Percentiles rank a stretch among this genome's conserved stretches.
Conservation (phyloP, 2,888 invertebrate genomes). For the Gastracanthus pulcherrimus region DNA sequence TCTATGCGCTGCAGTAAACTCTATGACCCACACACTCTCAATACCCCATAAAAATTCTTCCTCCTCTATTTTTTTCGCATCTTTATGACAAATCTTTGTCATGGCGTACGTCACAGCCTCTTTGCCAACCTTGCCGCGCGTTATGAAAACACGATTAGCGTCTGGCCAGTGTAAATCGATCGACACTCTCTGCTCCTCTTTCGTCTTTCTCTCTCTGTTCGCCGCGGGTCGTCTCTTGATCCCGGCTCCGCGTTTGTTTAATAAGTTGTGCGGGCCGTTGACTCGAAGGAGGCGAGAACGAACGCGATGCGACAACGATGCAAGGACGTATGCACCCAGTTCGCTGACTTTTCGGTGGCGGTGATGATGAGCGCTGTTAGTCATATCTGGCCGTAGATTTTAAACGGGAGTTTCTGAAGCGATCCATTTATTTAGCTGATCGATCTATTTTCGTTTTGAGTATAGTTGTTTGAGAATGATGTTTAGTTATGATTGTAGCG, state of each 20-base stretch:
- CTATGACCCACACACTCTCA: too few species aligned
- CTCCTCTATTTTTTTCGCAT: neutral
- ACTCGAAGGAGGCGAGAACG: slow-evolving; percentile 24
- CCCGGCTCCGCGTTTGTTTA: slow-evolving; percentile 34
- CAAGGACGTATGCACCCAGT: slow-evolving; percentile 24
- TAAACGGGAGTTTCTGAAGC: too few species aligned
- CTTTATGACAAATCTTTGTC: neutral
- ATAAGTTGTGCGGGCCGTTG: slow-evolving; percentile 5
- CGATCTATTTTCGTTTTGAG: too few species aligned
- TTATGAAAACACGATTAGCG: neutral
- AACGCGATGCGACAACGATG: neutral
- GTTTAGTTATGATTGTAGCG: too few species aligned
- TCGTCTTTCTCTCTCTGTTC: neutral
- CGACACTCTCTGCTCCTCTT: slow-evolving; percentile 16
- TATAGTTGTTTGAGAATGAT: too few species aligned
- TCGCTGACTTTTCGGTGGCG: slow-evolving; percentile 25
- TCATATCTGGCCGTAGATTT: too few species aligned
- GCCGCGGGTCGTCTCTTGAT: slow-evolving; percentile 23
- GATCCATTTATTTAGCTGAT: too few species aligned
- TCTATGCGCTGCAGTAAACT: too few species aligned
- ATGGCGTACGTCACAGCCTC: neutral
- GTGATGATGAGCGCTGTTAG: neutral
- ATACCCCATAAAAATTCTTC: neutral
- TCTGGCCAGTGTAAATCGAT: slow-evolving; percentile 30
- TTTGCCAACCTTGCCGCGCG: neutral